Evolutionary conservation across 2,888 invertebrate species (phyloP), one percentile per base, ranked within the genome.

Genomic region (Melangyna quadrimaculata): DNA sequence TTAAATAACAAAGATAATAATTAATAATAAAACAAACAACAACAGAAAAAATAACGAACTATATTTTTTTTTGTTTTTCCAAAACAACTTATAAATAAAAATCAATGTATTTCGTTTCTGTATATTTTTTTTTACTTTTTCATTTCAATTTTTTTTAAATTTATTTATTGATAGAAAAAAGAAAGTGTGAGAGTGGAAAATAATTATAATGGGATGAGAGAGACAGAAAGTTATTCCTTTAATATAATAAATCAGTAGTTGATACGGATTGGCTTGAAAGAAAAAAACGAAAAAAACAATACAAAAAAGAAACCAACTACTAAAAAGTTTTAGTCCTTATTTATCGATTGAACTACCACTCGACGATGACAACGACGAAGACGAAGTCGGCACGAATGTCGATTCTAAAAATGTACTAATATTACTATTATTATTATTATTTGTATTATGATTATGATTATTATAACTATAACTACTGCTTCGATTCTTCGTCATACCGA

Each of bases 301-400:
- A 40, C 14, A 67, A 22, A 70, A 70, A 17, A 77, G 32, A 29
- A 77, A 81, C 73, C 67, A 86, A 78, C 75, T 77, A 81, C 86
- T 70, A 78, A 37, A 51, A 29, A 67, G 57, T 81, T 61, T 73
- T 72, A 80, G 59, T 81, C 72, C 73, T 73, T 86, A 72, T 77
- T 51, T 77, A 78, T 78, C 86, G 69, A 78, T 81, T 55, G 77
- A 86, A 86, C 77, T 86, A 86, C 86, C 72, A 78, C 86, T 86
- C 70, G 86, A 81, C 80, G 86, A 81, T 53, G 80, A 65, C 57
- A 74, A 71, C 51, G 70, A 37, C 40, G 37, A 69, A 45, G 70
- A 37, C 40, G 37, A 69, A 45, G 70, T 51, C 63, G 59, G 7
- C 22, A 10, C 14, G 8, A 22, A 59, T 37, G 22, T 59, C 59